These are phyloP conservation scores for Eugnorisma glareosa DNA, from an alignment of 2,888 invertebrate genomes.

Conservation along the genomic window DNA sequence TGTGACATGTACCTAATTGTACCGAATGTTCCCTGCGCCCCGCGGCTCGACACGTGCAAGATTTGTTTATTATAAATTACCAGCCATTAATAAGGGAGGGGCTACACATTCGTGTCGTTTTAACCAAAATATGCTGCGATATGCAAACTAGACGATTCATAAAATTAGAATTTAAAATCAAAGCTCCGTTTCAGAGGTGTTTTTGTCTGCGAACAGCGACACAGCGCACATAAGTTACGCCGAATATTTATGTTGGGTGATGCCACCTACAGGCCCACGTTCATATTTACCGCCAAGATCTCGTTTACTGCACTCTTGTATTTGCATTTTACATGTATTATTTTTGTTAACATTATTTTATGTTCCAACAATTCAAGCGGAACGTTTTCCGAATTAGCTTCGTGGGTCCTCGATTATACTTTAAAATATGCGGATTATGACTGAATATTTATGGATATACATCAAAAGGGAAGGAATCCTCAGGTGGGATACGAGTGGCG, in stretches of 20 bases:
- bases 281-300: constrained; percentile 83
- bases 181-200: constrained; percentile 85
- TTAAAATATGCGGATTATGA: constrained; percentile 33
- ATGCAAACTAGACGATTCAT: constrained; percentile 86
- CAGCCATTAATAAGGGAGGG: constrained; percentile 57
- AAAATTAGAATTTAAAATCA: constrained; percentile 90
- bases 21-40: constrained; percentile 18
- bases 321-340: constrained; percentile 81
- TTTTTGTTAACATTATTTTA: constrained; percentile 69
- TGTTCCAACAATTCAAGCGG: constrained; percentile 39
- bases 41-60: constrained; percentile 10
- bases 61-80: constrained; percentile 62
- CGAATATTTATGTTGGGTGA: constrained; percentile 84
- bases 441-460: constrained; percentile 34
- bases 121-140: constrained; percentile 79
- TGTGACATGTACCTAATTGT: constrained; percentile 28
- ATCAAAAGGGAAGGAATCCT: constrained; percentile 26
- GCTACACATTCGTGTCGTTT: constrained; percentile 57
- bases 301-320: constrained; percentile 79
- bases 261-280: constrained; percentile 81
- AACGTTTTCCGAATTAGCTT: constrained; percentile 27
- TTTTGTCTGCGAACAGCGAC: constrained; percentile 81
- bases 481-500: constrained; percentile 14
- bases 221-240: constrained; percentile 83
- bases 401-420: constrained; percentile 18